phyloP scores from a whole-genome alignment of 2,888 invertebrate species.

The Meteorus colon region DNA sequence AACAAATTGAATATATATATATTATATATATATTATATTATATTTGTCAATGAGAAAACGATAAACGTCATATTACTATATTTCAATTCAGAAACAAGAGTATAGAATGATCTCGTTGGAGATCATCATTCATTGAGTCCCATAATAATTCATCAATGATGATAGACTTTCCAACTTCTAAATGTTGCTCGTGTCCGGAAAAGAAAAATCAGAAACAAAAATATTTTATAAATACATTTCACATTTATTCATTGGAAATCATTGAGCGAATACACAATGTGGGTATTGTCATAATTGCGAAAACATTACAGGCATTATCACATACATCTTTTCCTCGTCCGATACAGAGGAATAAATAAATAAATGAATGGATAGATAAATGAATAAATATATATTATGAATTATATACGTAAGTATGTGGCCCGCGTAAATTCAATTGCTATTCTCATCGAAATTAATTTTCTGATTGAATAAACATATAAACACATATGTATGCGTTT shows the following conservation, averaged over 20 bases:
- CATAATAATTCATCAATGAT: slow-evolving; percentile 17
- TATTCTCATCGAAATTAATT: slow-evolving; percentile 37
- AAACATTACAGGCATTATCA: neutral
- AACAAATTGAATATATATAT: neutral
- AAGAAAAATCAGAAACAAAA: slow-evolving; percentile 17
- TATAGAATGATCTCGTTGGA: slow-evolving; percentile 21
- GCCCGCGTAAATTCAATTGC: slow-evolving; percentile 29
- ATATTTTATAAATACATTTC: slow-evolving; percentile 41
- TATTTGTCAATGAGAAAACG: slow-evolving; percentile 18
- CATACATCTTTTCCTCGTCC: slow-evolving; percentile 16
- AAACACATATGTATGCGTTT: slow-evolving; percentile 31
- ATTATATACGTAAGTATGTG: slow-evolving; percentile 14
- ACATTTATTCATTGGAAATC: neutral
- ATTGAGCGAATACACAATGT: slow-evolving; percentile 33
- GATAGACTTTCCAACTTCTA: slow-evolving; percentile 31
- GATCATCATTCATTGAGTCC: slow-evolving; percentile 7
- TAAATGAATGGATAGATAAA: slow-evolving; percentile 42
- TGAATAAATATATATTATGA: slow-evolving; percentile 27
- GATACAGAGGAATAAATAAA: slow-evolving; percentile 37
- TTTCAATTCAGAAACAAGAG: slow-evolving; percentile 32
- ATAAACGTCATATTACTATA: slow-evolving; percentile 17
- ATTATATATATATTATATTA: neutral
- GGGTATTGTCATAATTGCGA: neutral
- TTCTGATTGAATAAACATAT: slow-evolving; percentile 39
- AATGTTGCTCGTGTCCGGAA: slow-evolving; percentile 35